These are phyloP conservation scores for Ptychoptera albimana DNA, from an alignment of 2,888 invertebrate genomes.

Conservation along the genomic window DNA sequence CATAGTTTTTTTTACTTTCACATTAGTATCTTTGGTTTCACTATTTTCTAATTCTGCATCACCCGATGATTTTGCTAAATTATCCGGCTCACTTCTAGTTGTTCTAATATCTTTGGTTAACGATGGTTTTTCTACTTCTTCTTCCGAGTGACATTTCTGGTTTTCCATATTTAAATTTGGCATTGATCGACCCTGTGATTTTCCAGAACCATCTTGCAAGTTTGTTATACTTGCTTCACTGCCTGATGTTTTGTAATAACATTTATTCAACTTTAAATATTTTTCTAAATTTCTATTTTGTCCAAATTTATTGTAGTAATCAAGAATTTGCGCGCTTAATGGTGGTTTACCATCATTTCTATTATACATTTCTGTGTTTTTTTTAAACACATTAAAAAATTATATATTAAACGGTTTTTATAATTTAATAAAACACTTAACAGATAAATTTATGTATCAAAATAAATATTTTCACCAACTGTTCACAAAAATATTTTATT, in stretches of 20 bases:
- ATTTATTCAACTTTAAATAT: conserved; percentile 35
- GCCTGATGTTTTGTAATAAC: conserved; percentile 8
- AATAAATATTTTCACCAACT: no score
- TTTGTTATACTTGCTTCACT: conserved; percentile 10
- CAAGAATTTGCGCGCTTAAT: conserved; percentile 28
- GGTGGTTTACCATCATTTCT: neutral
- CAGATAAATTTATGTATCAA: no score
- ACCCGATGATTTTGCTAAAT: neutral
- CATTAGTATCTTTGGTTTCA: neutral
- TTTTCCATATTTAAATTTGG: neutral
- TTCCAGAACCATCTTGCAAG: neutral
- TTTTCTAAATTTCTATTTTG: conserved; percentile 48
- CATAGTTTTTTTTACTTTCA: neutral
- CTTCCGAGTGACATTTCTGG: neutral
- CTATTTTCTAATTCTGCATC: neutral
- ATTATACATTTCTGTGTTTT: no score
- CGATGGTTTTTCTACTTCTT: neutral
- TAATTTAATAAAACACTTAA: no score
- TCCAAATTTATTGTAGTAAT: conserved; percentile 54
- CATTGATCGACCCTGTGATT: neutral
- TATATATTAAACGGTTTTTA: no score
- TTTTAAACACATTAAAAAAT: no score
- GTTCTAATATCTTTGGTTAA: neutral
- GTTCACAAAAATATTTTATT: no score
- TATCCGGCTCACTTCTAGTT: neutral